Conservation (phyloP, 2,888 invertebrate species). For the Seira sanloemensis region DNA sequence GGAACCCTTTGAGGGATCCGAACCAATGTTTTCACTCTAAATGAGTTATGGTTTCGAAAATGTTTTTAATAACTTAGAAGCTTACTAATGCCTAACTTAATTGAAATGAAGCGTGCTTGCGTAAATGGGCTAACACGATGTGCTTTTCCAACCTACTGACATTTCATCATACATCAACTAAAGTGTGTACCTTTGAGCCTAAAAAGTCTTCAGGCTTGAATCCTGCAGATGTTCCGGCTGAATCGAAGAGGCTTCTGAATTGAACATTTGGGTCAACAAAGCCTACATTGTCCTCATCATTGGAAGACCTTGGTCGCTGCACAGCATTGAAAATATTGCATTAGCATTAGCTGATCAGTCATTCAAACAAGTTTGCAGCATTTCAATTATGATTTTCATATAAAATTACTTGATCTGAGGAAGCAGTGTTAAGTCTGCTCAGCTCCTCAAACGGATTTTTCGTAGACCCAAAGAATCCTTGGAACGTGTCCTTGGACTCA, state of each 20-base stretch:
- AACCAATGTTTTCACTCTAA: conserved; percentile 65
- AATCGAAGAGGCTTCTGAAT: conserved; percentile 74
- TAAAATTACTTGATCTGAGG: conserved; percentile 67
- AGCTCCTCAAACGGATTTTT: conserved; percentile 62
- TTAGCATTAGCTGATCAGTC: too few relatives aligned
- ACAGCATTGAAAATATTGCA: too few relatives aligned
- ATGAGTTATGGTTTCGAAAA: neutral
- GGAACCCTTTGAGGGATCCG: conserved; percentile 69
- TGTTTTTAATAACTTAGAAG: neutral
- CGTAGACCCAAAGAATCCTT: conserved; percentile 70
- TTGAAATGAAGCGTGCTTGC: too few relatives aligned
- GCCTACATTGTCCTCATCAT: conserved; percentile 69
- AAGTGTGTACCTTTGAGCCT: conserved; percentile 65
- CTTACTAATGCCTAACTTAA: too few relatives aligned
- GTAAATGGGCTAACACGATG: too few relatives aligned
- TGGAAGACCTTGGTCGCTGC: too few relatives aligned
- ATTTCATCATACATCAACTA: too few relatives aligned
- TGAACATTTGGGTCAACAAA: conserved; percentile 74
- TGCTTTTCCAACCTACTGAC: too few relatives aligned
- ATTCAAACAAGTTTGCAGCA: too few relatives aligned
- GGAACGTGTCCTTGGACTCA: conserved; percentile 67
- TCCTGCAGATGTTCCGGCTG: conserved; percentile 71
- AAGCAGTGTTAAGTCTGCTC: conserved; percentile 65
- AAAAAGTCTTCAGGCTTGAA: conserved; percentile 75
- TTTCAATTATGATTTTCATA: too few relatives aligned